Evolutionary conservation across 2,797 vertebrate genomes (phyloP).

Genomic region (Tangara arthus): DNA sequence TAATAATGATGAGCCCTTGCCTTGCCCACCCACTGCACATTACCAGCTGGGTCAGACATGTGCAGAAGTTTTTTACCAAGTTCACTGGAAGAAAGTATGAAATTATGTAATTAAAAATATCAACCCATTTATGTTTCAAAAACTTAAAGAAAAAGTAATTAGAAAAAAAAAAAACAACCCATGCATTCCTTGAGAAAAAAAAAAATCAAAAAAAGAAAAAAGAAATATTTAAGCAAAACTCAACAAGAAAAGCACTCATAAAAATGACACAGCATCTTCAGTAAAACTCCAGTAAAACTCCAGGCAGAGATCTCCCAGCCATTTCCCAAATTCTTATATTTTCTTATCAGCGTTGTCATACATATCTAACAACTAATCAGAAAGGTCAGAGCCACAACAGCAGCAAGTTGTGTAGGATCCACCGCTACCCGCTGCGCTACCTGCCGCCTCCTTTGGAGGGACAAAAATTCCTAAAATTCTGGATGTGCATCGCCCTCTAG

Average conservation of each 20-base stretch:
- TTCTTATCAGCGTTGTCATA: background rate
- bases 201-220: background rate
- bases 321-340: background rate
- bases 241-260: background rate
- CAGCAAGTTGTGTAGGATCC: rapidly evolving
- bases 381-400: background rate
- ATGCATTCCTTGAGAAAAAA: background rate
- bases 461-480: background rate
- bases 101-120: background rate
- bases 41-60: background rate
- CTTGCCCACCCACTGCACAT: background rate
- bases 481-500: constrained; percentile 24
- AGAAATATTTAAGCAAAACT: background rate
- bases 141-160: background rate
- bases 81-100: background rate
- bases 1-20: background rate
- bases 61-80: background rate
- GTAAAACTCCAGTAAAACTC: background rate
- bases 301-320: background rate
- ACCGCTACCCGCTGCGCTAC: rapidly evolving
- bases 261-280: background rate
- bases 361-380: background rate
- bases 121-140: background rate
- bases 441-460: rapidly evolving
- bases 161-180: too few species aligned